Evolutionary conservation across 2,797 vertebrate species (phyloP), one percentile per base, ranked within the genome.

Genomic region (Lagocephalus sceleratus): DNA sequence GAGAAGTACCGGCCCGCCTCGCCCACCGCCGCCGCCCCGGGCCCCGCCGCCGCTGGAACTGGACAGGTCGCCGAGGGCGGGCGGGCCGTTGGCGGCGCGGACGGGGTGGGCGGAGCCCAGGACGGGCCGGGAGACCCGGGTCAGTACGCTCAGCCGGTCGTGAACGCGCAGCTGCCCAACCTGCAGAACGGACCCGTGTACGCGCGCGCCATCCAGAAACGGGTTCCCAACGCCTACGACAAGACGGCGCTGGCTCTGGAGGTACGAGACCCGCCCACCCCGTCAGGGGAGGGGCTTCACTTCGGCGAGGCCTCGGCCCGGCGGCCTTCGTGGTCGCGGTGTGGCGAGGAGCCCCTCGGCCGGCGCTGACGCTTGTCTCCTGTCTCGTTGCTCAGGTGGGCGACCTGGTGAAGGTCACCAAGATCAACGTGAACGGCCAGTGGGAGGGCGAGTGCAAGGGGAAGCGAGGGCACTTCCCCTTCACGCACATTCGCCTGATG

Each of bases 151-250:
- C 97, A 99, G 88, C 97, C 97, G 0, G 83, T 88, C 20, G 81
- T 85, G 42, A 88, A 76, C 87, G 94, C 94, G 63, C 95, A 96
- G 87, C 94, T 99, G 70, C 97, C 97, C 71, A 98, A 97, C 90
- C 92, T 99, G 74, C 95, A 97, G 91, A 98, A 98, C 56, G 97
- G 97, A 74, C 97, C 97, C 1, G 97, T 99, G 78, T 96, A 90
- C 71, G 97, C 96, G 68, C 92, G 95, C 79, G 96, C 94, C 73
- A 92, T 97, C 90, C 97, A 99, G 94, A 99, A 98, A 91, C 94
- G 97, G 89, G 97, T 99, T 79, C 97, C 97, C 84, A 98, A 99
- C 86, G 96, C 97, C 81, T 99, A 99, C 76, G 97, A 99, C 92
- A 99, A 98, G 92, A 99, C 97, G 21, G 97, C 97, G 71, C 94